Evolutionary conservation across 2,113 vertebrate genomes (phyloP), one percentile per base, ranked within the genome.

Genomic region (Xerus inauris): DNA sequence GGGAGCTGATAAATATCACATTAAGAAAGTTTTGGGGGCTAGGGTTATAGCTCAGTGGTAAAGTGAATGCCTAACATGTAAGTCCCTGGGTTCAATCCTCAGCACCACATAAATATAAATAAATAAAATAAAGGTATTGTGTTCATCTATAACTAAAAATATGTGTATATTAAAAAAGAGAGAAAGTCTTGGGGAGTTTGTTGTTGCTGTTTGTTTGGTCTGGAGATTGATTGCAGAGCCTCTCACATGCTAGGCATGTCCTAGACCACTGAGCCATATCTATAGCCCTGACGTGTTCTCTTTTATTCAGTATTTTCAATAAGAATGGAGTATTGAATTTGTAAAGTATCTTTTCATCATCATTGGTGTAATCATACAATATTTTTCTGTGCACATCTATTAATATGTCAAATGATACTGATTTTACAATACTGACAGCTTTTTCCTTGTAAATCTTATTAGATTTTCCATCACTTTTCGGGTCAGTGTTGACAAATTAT

Each of bases 291-390:
- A 83, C 73, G 28, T 85, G 26, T 77, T 81, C 28, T 38, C 57
- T 89, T 77, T 71, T 80, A 47, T 91, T 89, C 7, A 80, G 26
- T 83, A 72, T 96, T 90, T 86, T 83, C 11, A 94, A 51, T 5
- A 95, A 77, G 35, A 71, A 69, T 64, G 20, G 57, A n/a, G 17
- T 71, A 51, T 32, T 84, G 54, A 59, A 69, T 90, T 90, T 75
- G 24, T 90, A 93, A 92, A 88, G 67, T 14, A 0, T 64, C 17
- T 89, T 89, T 89, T 89, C n/a, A 28, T 71, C 80, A 65, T 64
- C 47, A 85, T 82, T 77, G 64, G 4, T 45, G 71, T 79, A 20
- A 54, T 80, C 32, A 40, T 92, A 35, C 12, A 42, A 40, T n/a
- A 93, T 62, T 93, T 83, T 75, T 67, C 19, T 89, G 5, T 64